Base-by-base conservation (phyloP, 1,140 invertebrate species). In the Drosophila sucinea region DNA sequence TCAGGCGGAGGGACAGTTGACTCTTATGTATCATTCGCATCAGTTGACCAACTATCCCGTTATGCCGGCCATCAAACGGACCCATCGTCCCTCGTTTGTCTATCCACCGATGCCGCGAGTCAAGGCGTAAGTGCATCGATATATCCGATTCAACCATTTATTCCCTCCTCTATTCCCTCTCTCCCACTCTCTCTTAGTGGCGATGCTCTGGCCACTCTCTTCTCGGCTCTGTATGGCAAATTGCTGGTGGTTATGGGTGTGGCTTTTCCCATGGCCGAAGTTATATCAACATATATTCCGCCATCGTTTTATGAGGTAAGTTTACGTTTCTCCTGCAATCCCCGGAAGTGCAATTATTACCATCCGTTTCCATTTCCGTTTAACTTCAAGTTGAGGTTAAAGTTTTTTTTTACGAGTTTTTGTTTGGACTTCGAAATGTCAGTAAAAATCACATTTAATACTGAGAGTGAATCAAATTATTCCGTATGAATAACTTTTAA, bases 211-310 rank as follows among this genome's bases (percentile, higher is more conserved):
- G 96, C 97, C 67, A 96, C 96, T 23, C 96, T 97, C 17, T 93
- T 98, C 61, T 98, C 97, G 77, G 98, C 97, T 0, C 94, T 98
- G 3, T 98, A 99, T 91, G 97, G 97, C n/a, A 98, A 98, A 92
- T 93, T 98, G 2, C 92, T 99, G 58, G 97, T 98, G 29, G 97
- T 98, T 10, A 97, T 98, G 96, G 98, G 98, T 17, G 93, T 97
- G 79, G 97, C 97, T 5, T 98, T 99, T 93, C 98, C 98, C 55
- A 97, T 98, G 94, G 96, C 96, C 54, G 96, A 97, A 94, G 96
- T 97, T 62, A 97, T 97, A 82, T 97, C 96, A 25, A 96, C 96
- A n/a, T 96, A 97, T 92, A 97, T 98, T 89, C 96, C 97, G 85
- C 96, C 96, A 56, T 97, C 97, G 1, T 97, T 97, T 92, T 98